phyloP scores from a whole-genome alignment of 2,113 vertebrate genomes.

The Coturnix japonica region DNA sequence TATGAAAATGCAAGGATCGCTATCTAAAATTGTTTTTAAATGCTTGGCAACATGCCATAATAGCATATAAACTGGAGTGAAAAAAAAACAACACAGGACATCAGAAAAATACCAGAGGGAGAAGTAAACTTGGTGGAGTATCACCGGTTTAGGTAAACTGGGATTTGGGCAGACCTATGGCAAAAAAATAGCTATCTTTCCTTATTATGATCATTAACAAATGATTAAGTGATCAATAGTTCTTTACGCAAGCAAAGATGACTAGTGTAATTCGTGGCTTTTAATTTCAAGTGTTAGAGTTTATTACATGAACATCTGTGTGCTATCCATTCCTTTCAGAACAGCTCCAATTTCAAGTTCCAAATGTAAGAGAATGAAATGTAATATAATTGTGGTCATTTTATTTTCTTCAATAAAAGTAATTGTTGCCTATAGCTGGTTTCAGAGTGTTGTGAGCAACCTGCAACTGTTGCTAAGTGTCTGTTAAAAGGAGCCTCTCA shows the following conservation, averaged over 20 bases:
- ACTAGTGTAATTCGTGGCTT: not conserved
- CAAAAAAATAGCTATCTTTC: not conserved
- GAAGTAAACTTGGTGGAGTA: not conserved
- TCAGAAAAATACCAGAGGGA: not conserved
- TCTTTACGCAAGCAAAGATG: not conserved
- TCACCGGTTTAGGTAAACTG: not conserved
- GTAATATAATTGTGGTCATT: slow-evolving; percentile 43
- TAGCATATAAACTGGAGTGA: not conserved
- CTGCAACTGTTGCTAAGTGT: not conserved
- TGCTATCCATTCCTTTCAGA: not conserved
- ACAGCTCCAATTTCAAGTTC: slow-evolving; percentile 33
- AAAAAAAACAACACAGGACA: not conserved
- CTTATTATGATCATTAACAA: not conserved
- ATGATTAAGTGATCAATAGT: not conserved
- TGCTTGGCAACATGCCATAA: not conserved
- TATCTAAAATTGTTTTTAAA: not conserved
- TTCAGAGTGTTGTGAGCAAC: slow-evolving; percentile 4
- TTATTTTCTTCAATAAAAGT: slow-evolving; percentile 59
- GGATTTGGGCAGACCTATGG: not conserved
- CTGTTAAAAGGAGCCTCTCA: slow-evolving; percentile 29
- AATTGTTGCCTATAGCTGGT: slow-evolving; percentile 9
- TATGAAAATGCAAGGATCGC: not conserved
- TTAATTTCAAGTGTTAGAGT: slow-evolving; percentile 32
- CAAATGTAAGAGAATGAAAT: slow-evolving; percentile 20
- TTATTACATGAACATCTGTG: not conserved